Percentiles rank a stretch among this genome's conserved stretches.
phyloP scores from a whole-genome alignment of 1,140 invertebrate genomes.

The Ceratoteleas bidentatus region DNA sequence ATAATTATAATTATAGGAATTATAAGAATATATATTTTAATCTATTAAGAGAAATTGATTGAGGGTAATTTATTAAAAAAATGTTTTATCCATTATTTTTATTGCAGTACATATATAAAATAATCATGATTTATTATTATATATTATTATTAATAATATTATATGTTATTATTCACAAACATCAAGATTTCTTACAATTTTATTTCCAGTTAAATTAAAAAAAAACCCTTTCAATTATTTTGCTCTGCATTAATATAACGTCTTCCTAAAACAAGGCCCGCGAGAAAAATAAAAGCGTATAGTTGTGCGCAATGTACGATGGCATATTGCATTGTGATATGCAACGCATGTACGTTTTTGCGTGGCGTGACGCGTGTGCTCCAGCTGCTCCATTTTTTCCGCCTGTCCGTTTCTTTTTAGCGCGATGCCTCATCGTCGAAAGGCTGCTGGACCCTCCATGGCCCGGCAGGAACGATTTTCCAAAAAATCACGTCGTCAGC shows the following conservation, averaged over 20 bases:
- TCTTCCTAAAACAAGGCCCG: not conserved
- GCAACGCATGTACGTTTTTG: constrained; percentile 40
- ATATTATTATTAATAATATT: no score
- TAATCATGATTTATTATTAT: not conserved
- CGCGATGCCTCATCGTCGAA: constrained; percentile 32
- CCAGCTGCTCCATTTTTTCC: constrained; percentile 52
- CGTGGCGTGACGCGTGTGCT: constrained; percentile 45
- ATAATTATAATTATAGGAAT: no score
- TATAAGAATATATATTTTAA: no score
- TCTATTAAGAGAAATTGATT: not conserved
- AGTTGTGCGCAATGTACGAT: constrained; percentile 29
- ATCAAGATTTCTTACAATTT: no score
- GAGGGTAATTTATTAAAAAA: not conserved
- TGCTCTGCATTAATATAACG: not conserved
- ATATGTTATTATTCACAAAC: no score
- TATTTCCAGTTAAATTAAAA: no score
- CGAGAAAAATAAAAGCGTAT: constrained; percentile 1
- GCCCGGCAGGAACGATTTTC: constrained; percentile 28
- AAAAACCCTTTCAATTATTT: no score
- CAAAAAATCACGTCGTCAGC: constrained; percentile 36
- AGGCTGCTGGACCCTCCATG: constrained; percentile 44
- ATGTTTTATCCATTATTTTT: not conserved
- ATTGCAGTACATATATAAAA: not conserved
- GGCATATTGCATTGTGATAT: constrained; percentile 47
- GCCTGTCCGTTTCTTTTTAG: constrained; percentile 32